Base-by-base conservation (phyloP, 1,140 invertebrate genomes). In the Dufourea novaeangliae region DNA sequence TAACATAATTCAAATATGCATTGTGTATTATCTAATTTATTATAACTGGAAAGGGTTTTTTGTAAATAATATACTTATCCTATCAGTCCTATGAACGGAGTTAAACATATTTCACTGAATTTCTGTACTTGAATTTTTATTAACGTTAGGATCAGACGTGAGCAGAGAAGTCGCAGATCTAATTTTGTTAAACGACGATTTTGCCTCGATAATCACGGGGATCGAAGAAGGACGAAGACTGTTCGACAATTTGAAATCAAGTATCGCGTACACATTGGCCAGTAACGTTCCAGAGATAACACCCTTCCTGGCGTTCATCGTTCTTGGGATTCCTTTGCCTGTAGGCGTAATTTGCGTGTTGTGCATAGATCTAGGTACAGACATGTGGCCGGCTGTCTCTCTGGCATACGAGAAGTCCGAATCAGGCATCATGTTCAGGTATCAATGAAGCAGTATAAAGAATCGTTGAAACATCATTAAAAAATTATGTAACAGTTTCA, bases 81-180 rank as follows among this genome's bases (percentile, higher is more conserved):
- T 5, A 37, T 8, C 3, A 37, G 8, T 3, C 8, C 3, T 5
- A 37, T 8, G 8, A 37, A 37, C 3, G 3, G 8, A 37, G 34
- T 37, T 37, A 5, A 3, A 37, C 8, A 3, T 37, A 37, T 37
- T 3, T 8, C 3, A 37, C 34, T 37, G 8, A 37, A n/a, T n/a
- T n/a, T n/a, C n/a, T n/a, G n/a, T n/a, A n/a, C 8, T 8, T 37
- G 34, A 37, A 5, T 37, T 37, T 3, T 37, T 37, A 37, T 5
- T 50, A 44, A 2, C 20, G 5, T 50, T 50, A 91, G 96, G 96
- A 61, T 98, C 97, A 70, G 99, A 99, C 92, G 99, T 99, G 64
- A 99, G 98, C 67, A 99, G 99, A 93, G 98, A 99, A 94, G 99
- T 99, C 66, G 99, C 99, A 87, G 99, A 99, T 94, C 99, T 99